Evolutionary conservation across 2,888 invertebrate genomes (phyloP), one percentile per base, ranked within the genome.

Genomic region (Cyclophora punctaria): DNA sequence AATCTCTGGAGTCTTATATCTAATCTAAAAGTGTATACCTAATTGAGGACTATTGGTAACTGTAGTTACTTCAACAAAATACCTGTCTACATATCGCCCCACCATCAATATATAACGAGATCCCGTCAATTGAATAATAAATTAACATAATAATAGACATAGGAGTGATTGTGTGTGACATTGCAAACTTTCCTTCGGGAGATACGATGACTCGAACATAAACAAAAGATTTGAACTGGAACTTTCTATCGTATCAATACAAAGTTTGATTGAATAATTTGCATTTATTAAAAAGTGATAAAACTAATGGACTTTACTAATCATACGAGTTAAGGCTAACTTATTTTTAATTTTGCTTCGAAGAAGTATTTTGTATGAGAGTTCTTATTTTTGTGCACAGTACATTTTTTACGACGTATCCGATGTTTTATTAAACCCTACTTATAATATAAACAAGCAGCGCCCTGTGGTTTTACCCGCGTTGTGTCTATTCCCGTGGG

Each of bases 261-360:
- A 69, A 76, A 75, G 72, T 79, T 79, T 78, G 72, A 7, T 46
- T 55, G 60, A 64, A 60, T 67, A 67, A 64, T 68, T 71, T 75
- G 82, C 83, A 83, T 84, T 84, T 83, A 83, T 79, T 61, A 60
- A 59, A 52, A 54, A 62, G 82, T 84, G 81, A 83, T 81, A 79
- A 73, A 72, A 69, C 48, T 49, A 48, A 49, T 48, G 49, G 59
- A 61, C 60, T 61, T 53, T 60, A 58, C 58, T 57, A 63, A 58
- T 60, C 53, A 59, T 61, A 63, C 52, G 48, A 59, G 50, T 45
- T 64, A 65, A 67, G 69, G 64, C 62, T 77, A 77, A 78, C 69
- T 76, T 75, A 75, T 73, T 71, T 20, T 48, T 48, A 56, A 55
- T 58, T 59, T 66, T 69, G 74, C 70, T 73, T 73, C 53, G 53